A percentile compares a stretch with the other conserved stretches of the same genome.
Evolutionary conservation across 2,113 vertebrate genomes (phyloP).

Genomic region (Neolamprologus variostigma): DNA sequence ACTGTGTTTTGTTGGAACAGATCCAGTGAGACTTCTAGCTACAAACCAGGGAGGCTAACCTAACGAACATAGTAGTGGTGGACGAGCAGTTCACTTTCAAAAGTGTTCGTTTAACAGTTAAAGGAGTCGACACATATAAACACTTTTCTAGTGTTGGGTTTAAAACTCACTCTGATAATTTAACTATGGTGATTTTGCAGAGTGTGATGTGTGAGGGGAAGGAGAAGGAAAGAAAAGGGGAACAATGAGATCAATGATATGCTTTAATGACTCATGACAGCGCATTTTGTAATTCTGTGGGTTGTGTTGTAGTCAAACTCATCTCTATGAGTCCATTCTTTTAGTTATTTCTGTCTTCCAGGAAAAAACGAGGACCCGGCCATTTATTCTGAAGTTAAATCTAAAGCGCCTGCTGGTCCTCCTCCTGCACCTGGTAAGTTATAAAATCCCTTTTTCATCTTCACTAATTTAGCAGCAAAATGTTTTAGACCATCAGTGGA

Average conservation of each 20-base stretch:
- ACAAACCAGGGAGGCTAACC: neutral
- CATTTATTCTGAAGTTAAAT: neutral
- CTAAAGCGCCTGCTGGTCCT: neutral
- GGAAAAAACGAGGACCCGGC: neutral
- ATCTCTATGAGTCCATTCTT: neutral
- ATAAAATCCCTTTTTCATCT: neutral
- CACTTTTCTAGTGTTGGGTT: neutral
- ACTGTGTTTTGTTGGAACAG: accelerated
- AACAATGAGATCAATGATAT: neutral
- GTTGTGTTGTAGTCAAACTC: neutral
- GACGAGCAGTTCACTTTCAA: neutral
- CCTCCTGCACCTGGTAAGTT: neutral
- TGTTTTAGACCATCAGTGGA: accelerated
- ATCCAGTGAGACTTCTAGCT: neutral
- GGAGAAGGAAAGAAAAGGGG: neutral
- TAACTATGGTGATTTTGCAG: neutral
- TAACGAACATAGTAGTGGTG: accelerated
- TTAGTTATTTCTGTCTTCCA: neutral
- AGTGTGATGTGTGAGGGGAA: neutral
- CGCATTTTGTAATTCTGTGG: accelerated
- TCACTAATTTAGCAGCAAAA: neutral
- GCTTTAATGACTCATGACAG: neutral
- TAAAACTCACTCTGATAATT: neutral
- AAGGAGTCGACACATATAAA: accelerated
- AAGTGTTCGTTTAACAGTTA: neutral